Percentiles rank a stretch among this genome's conserved stretches.
These are phyloP conservation scores for Carcina quercana DNA, from an alignment of 2,888 invertebrate species.

Conservation along the genomic window DNA sequence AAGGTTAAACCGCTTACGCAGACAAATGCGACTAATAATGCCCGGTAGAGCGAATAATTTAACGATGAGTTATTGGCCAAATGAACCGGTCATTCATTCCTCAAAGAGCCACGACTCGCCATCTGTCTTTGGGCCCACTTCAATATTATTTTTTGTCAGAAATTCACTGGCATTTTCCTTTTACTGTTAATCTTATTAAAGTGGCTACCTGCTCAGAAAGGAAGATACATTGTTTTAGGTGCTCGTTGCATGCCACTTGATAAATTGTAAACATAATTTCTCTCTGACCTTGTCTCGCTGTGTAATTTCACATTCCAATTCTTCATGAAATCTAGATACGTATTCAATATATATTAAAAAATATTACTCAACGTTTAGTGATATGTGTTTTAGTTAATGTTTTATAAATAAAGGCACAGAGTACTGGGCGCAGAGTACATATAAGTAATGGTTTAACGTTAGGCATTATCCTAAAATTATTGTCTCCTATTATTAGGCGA, in stretches of 20 bases:
- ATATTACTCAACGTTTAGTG: no score
- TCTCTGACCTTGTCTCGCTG: constrained; percentile 11
- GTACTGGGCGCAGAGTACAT: no score
- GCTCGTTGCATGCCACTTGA: neutral
- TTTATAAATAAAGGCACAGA: no score
- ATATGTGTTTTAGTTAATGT: no score
- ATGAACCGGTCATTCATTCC: constrained; percentile 21
- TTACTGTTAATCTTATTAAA: constrained; percentile 24
- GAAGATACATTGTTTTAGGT: constrained; percentile 3
- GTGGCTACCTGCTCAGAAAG: constrained; percentile 10
- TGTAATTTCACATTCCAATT: no score
- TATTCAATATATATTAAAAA: no score
- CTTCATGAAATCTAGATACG: no score
- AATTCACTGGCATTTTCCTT: constrained; percentile 17
- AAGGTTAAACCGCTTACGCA: constrained; percentile 3
- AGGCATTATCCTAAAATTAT: no score
- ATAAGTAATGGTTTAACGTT: no score
- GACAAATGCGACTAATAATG: constrained; percentile 9
- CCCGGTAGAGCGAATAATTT: constrained; percentile 11
- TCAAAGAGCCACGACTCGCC: constrained; percentile 14
- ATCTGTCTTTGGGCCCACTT: constrained; percentile 20
- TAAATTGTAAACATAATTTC: constrained; percentile 9
- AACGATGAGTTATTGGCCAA: constrained; percentile 22
- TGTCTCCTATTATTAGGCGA: no score
- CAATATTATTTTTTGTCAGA: constrained; percentile 22